A percentile compares a stretch with the other conserved stretches of the same genome.
Evolutionary conservation across 2,113 vertebrate species (phyloP).

Genomic region (Scolopax mira): DNA sequence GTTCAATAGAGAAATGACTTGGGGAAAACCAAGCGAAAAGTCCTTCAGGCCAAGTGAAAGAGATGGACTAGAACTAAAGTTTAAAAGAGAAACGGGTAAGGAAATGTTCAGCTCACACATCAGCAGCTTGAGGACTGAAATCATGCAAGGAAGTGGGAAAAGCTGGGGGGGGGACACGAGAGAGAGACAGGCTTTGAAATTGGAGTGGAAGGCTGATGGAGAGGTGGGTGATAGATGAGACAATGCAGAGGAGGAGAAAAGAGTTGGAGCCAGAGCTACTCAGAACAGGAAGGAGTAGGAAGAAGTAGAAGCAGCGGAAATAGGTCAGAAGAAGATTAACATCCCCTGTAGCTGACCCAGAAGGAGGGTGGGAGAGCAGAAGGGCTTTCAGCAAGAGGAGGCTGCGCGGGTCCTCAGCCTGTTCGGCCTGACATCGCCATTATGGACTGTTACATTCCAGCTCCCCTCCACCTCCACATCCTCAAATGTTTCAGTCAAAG

Average conservation of each 20-base stretch:
- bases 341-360: not conserved
- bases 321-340: not conserved
- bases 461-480: conserved; percentile 33
- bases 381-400: not conserved
- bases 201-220: not conserved
- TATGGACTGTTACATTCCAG: conserved; percentile 6
- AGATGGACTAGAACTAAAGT: not conserved
- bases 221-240: conserved; percentile 36
- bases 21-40: not conserved
- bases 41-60: not conserved
- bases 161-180: not conserved
- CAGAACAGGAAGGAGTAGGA: conserved; percentile 36
- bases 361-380: not conserved
- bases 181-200: conserved; percentile 1
- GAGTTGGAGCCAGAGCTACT: not conserved
- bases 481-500: conserved; percentile 41
- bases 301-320: conserved; percentile 38
- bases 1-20: not conserved
- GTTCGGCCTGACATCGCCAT: not conserved
- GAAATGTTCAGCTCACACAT: not conserved
- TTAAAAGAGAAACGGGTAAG: not conserved
- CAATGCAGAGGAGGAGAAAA: conserved; percentile 29
- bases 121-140: conserved; percentile 12
- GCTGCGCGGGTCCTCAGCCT: not conserved
- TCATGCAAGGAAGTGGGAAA: not conserved